Evolutionary conservation across 2,113 vertebrate species (phyloP), one percentile per base, ranked within the genome.

Genomic region (Lipotes vexillifer): DNA sequence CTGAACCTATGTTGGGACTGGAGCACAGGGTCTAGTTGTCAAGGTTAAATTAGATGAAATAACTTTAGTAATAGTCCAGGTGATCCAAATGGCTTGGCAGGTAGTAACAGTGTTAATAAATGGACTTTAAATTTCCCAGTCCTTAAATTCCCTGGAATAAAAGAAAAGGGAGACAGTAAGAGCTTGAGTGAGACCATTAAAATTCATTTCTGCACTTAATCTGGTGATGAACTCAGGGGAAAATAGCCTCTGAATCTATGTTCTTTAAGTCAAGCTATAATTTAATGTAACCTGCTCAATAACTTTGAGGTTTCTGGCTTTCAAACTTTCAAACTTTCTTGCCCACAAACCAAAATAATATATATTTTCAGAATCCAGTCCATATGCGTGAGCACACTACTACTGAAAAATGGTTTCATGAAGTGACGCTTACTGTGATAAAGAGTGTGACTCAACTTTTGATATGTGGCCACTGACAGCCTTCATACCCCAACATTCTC

Each of bases 201-300:
- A 89, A 93, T 84, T 75, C 61, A 97, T 89, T 92, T 65, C 49
- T 92, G 11, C n/a, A 52, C 49, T 93, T 97, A 69, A 89, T 75
- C 68, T 94, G 29, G 61, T 80, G 38, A 89, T 88, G 66, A 96
- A 33, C 25, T 93, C 90, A 18, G 29, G 27, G 29, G 12, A 21
- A 49, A 23, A 31, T 6, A 25, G 15, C n/a, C 68, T 80, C 46
- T 74, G 31, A 89, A 86, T 59, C 23, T 65, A 14, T 66, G 6
- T 75, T 95, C 65, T 90, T 80, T 52, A 87, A 95, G 33, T 17
- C 23, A 6, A 95, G 31, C 14, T 66, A 18, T 68, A 83, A 86
- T 46, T 74, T 81, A 87, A 77, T 82, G 6, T 38, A 86, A 46
- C 52, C 38, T 85, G 1, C 15, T 88, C 18, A 41, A 44, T 75